phyloP scores from a whole-genome alignment of 2,797 vertebrate genomes.

The Chiloscyllium punctatum region DNA sequence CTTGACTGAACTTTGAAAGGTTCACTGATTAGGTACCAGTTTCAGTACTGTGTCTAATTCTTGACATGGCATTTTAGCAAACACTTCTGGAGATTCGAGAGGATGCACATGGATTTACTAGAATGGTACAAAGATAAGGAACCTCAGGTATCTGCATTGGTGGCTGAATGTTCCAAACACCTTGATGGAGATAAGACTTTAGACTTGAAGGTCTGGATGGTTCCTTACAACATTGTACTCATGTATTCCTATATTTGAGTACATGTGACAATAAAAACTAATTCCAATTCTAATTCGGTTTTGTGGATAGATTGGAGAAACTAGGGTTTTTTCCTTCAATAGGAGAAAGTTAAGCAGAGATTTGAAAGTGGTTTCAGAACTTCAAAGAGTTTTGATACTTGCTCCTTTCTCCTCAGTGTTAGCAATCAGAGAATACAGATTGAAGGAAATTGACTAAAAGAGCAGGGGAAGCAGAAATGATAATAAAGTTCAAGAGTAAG shows the following conservation, averaged over 20 bases:
- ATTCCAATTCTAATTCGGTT: background rate
- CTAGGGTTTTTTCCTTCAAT: background rate
- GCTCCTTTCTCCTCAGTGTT: background rate
- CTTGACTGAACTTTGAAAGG: background rate
- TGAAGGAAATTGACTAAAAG: background rate
- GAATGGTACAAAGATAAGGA: background rate
- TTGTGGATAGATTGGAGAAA: background rate
- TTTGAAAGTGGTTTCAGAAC: background rate
- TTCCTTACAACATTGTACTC: too few relatives aligned
- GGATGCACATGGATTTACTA: background rate
- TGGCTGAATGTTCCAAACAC: too few relatives aligned
- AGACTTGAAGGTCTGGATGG: too few relatives aligned
- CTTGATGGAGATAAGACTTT: too few relatives aligned
- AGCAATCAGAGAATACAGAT: background rate
- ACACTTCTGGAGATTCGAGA: background rate
- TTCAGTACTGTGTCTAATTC: background rate
- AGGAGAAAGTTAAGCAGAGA: background rate
- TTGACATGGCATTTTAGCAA: background rate
- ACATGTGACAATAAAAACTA: too few relatives aligned
- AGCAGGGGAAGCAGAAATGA: background rate
- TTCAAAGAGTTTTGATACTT: background rate
- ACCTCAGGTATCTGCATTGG: too few relatives aligned
- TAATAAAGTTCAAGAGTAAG: background rate
- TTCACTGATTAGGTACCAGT: background rate
- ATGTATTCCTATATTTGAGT: too few relatives aligned